Evolutionary conservation across 2,113 vertebrate species (phyloP).

Genomic region (Lampris megalopsis): DNA sequence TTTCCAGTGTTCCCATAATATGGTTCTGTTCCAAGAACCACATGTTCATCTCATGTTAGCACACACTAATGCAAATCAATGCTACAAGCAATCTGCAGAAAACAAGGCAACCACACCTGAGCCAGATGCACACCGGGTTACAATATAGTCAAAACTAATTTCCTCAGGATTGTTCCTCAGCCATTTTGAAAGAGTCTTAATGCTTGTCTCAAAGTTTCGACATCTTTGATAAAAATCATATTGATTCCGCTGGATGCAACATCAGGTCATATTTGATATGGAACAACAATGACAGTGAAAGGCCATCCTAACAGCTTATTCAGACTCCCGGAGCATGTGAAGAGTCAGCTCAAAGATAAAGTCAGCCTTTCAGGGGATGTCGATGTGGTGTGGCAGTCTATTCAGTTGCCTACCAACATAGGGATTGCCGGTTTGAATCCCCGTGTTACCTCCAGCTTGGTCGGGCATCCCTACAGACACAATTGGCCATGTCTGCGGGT

Average conservation of each 20-base stretch:
- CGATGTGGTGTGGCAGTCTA: too few species aligned
- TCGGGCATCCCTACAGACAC: too few species aligned
- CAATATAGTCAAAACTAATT: slow-evolving; percentile 13
- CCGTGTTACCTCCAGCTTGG: too few species aligned
- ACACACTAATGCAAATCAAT: too few species aligned
- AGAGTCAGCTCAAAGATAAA: background rate
- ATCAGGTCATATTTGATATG: slow-evolving; percentile 22
- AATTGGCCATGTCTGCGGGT: too few species aligned
- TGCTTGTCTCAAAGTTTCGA: slow-evolving; percentile 8
- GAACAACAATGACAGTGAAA: slow-evolving; percentile 23
- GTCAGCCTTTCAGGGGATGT: slow-evolving; percentile 1
- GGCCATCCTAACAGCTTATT: background rate
- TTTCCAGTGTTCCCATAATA: background rate
- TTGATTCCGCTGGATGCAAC: slow-evolving; percentile 15
- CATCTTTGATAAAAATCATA: slow-evolving; percentile 13
- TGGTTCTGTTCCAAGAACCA: too few species aligned
- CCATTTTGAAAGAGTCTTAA: background rate
- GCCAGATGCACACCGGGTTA: background rate
- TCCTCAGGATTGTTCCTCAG: slow-evolving; percentile 28
- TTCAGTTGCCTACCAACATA: too few species aligned
- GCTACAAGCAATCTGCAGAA: too few species aligned
- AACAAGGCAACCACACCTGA: background rate
- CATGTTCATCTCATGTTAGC: too few species aligned
- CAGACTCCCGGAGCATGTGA: background rate
- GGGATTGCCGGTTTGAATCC: too few species aligned